A percentile compares a stretch with the other conserved stretches of the same genome.
Evolutionary conservation across 1,140 invertebrate species (phyloP).

Genomic region (Pomacea maculata): DNA sequence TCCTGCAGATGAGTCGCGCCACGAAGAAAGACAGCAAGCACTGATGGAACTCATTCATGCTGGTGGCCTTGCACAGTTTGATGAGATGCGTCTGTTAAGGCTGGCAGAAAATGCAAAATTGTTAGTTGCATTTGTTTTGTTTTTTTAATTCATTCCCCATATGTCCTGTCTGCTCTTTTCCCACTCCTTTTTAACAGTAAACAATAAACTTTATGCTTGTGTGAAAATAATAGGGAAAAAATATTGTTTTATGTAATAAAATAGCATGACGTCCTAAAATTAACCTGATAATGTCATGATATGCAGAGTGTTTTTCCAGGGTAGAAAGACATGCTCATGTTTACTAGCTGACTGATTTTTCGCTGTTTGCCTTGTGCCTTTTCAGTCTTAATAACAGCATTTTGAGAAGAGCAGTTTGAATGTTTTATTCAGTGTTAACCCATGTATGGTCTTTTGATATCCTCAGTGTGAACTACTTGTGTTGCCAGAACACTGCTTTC

Average conservation of each 20-base stretch:
- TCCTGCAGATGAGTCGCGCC: conserved; percentile 68
- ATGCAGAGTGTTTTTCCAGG: too few relatives aligned
- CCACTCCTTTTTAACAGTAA: neutral
- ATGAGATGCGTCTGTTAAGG: conserved; percentile 70
- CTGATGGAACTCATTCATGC: conserved; percentile 79
- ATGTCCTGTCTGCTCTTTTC: neutral
- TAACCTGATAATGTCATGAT: too few relatives aligned
- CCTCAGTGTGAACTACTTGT: too few relatives aligned
- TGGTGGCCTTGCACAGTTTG: conserved; percentile 75
- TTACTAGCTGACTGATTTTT: too few relatives aligned
- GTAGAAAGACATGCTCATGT: too few relatives aligned
- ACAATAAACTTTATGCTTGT: neutral
- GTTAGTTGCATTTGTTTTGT: conserved; percentile 65
- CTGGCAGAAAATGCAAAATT: conserved; percentile 74
- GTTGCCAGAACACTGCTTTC: too few relatives aligned
- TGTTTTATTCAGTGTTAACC: too few relatives aligned
- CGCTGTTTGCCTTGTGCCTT: too few relatives aligned
- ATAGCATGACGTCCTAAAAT: too few relatives aligned
- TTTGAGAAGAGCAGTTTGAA: too few relatives aligned
- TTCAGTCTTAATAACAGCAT: too few relatives aligned
- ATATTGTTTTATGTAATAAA: neutral
- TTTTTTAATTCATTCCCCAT: conserved; percentile 6
- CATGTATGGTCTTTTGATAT: too few relatives aligned
- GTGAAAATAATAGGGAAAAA: neutral
- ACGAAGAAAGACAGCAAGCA: conserved; percentile 82